Conservation (phyloP, 2,888 invertebrate genomes). For the Ommatoiulus sabulosus region DNA sequence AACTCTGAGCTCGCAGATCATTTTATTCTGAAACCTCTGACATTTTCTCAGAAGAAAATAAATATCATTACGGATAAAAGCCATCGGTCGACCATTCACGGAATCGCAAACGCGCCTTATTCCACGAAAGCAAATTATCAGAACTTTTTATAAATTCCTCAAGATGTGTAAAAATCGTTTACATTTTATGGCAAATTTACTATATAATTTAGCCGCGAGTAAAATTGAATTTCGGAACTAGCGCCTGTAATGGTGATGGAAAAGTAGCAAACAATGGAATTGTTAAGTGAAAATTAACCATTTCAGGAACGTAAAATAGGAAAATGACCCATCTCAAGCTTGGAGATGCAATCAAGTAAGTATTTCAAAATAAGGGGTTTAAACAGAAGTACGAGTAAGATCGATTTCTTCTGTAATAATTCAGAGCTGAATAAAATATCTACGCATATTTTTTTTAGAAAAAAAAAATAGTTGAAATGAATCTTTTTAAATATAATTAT, state of each 20-base stretch:
- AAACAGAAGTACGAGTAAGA: background rate
- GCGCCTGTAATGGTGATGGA: background rate
- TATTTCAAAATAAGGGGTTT: background rate
- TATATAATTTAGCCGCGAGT: background rate
- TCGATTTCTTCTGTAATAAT: background rate
- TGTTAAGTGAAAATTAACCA: background rate
- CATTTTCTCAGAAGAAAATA: background rate
- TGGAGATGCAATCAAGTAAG: background rate
- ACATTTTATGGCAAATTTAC: background rate
- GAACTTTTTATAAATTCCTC: background rate
- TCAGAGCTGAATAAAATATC: background rate
- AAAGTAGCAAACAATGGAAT: background rate
- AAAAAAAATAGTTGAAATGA: background rate
- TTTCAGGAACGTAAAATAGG: background rate
- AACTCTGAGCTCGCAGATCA: background rate
- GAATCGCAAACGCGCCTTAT: background rate
- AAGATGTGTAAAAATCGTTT: conserved; percentile 1
- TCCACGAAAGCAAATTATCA: background rate
- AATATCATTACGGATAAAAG: background rate
- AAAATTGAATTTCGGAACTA: background rate
- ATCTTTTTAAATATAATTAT: background rate
- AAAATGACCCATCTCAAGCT: background rate
- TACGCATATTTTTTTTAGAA: background rate
- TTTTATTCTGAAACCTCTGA: background rate
- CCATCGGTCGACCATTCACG: background rate